Percentiles rank a stretch among this genome's conserved stretches.
Conservation (phyloP, 2,888 invertebrate genomes). For the Apomyelois bistriatella region DNA sequence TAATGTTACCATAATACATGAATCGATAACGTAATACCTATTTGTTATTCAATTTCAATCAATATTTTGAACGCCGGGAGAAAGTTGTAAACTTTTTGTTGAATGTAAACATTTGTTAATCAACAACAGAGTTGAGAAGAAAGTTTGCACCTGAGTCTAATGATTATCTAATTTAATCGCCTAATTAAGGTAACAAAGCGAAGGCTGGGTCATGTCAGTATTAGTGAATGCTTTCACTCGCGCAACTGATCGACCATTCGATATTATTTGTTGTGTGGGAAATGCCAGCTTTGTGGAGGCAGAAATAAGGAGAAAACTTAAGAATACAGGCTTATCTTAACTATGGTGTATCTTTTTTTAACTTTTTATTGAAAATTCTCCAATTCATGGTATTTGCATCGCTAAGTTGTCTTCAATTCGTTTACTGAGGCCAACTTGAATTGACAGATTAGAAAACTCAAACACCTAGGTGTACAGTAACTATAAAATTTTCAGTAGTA, state of each 20-base stretch:
- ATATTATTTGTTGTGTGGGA: conserved; percentile 29
- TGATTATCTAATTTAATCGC: conserved; percentile 30
- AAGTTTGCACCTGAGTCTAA: conserved; percentile 26
- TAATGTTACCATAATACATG: background rate
- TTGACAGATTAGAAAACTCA: no score
- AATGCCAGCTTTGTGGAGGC: conserved; percentile 20
- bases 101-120: conserved; percentile 25
- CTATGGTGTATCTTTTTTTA: no score
- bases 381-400: no score
- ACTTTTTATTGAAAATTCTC: no score
- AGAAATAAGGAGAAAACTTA: background rate
- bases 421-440: no score
- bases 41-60: conserved; percentile 5
- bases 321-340: background rate
- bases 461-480: no score
- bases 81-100: conserved; percentile 22
- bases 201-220: conserved; percentile 18
- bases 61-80: conserved; percentile 14
- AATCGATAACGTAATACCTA: conserved; percentile 1
- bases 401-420: no score
- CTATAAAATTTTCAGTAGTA: no score
- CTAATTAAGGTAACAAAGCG: conserved; percentile 29
- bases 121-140: conserved; percentile 22
- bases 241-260: conserved; percentile 24
- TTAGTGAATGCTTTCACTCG: conserved; percentile 31